Percentiles rank a stretch among this genome's conserved stretches.
These are phyloP conservation scores for Eupithecia centaureata DNA, from an alignment of 2,888 invertebrate species.

Conservation along the genomic window DNA sequence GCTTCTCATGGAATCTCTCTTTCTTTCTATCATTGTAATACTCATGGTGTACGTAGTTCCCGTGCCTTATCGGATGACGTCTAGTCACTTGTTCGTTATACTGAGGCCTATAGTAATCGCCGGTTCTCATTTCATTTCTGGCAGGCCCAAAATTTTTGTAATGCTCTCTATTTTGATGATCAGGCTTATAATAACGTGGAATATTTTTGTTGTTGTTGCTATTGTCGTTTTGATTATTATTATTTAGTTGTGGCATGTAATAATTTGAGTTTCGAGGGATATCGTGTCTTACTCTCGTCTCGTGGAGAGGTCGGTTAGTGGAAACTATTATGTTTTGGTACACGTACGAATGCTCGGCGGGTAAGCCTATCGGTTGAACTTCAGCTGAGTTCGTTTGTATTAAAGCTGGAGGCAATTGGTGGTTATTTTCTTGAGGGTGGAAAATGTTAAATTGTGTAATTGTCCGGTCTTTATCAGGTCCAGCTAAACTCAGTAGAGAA, in stretches of 20 bases:
- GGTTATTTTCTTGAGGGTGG: slow-evolving; percentile 31
- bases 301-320: slow-evolving; percentile 44
- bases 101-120: neutral
- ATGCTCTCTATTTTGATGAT: neutral
- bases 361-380: slow-evolving; percentile 65
- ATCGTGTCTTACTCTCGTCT: slow-evolving; percentile 11
- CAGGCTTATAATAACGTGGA: neutral
- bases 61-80: slow-evolving; percentile 2
- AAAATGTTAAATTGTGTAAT: slow-evolving; percentile 3
- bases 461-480: neutral
- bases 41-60: slow-evolving; percentile 8
- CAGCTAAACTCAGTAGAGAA: slow-evolving; percentile 16
- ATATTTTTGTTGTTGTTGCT: neutral
- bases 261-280: slow-evolving; percentile 8
- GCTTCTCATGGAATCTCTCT: slow-evolving; percentile 61
- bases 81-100: neutral
- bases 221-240: neutral
- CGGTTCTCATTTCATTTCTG: slow-evolving; percentile 9
- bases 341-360: slow-evolving; percentile 56
- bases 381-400: slow-evolving; percentile 70
- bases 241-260: slow-evolving; percentile 6
- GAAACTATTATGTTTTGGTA: slow-evolving; percentile 67
- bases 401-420: slow-evolving; percentile 49
- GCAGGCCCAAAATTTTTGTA: neutral
- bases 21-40: slow-evolving; percentile 34